Evolutionary conservation across 64 coral and sea anemone species (phyloP), one percentile per base, ranked within the genome.

Genomic region (Stichodactyla mertensii): DNA sequence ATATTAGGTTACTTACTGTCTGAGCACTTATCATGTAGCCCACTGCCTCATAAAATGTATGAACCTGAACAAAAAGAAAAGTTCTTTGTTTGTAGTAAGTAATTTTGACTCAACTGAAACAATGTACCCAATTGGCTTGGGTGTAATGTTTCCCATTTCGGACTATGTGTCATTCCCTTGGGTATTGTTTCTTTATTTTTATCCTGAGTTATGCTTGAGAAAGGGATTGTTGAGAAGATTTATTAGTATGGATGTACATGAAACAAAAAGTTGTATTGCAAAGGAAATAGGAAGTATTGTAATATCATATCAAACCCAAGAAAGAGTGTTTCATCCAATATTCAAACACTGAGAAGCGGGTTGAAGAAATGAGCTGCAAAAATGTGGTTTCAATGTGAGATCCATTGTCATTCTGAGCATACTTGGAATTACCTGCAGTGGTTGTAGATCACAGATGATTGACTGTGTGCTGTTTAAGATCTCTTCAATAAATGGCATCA

Each of bases 1-100:
- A 24, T 78, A 31, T 78, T 78, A n/a, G 5, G 14, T 7, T 18
- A 55, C 96, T 90, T 91, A 99, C 96, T 4, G 90, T 95, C 64
- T 99, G 96, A 67, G 96, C 96, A 90, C 96, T 95, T 90, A 99
- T 99, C 96, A 99, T 99, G 66, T 94, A 99, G 8, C 96, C 96
- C 82, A 99, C 96, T 52, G 96, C 96, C 77, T 99, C 96, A 88
- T 99, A 99, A 86, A 99, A 99, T 62, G 96, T 99, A 55, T 99
- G 96, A 71, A 99, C 88, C 69, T 74, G 69, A 74, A 74, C n/a
- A 74, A 92, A 93, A n/a, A 60, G 71, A 64, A 14, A 82, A 64
- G 11, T 54, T 71, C 23, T 16, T 54, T 53, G 10, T 51, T 28
- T 61, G 16, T 52, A 61, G 16, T 53, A 16, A 24, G 13, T 85